Evolutionary conservation across 2,888 invertebrate genomes (phyloP).

Genomic region (Eupithecia centaureata): DNA sequence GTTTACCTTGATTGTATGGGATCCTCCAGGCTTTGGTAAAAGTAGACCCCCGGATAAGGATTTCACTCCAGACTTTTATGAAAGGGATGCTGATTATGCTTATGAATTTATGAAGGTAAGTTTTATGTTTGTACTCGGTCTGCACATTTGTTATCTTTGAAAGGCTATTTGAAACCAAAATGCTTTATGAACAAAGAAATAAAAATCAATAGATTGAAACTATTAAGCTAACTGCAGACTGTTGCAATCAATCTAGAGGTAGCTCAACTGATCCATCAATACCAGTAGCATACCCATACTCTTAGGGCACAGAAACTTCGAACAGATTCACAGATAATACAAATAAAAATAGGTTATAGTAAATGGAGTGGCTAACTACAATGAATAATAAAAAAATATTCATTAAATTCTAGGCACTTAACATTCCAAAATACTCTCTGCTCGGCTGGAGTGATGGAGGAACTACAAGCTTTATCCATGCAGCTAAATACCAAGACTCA

Average conservation of each 20-base stretch:
- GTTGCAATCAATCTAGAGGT: no score
- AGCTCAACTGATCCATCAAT: no score
- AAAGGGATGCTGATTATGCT: slow-evolving; percentile 89
- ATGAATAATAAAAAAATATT: background rate
- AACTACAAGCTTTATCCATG: slow-evolving; percentile 89
- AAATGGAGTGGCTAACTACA: background rate
- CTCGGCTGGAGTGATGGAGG: slow-evolving; percentile 97
- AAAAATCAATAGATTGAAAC: no score
- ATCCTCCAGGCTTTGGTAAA: slow-evolving; percentile 94
- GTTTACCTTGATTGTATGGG: slow-evolving; percentile 89
- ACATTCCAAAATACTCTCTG: slow-evolving; percentile 88
- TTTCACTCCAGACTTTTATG: slow-evolving; percentile 88
- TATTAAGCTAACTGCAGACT: no score
- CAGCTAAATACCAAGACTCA: slow-evolving; percentile 86
- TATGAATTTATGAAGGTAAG: slow-evolving; percentile 87
- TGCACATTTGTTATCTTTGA: background rate
- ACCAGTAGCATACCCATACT: no score
- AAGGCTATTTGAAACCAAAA: background rate
- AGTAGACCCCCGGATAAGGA: slow-evolving; percentile 90
- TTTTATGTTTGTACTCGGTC: background rate
- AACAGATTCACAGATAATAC: no score
- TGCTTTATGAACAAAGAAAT: no score
- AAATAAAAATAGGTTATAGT: background rate
- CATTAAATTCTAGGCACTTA: slow-evolving; percentile 78
- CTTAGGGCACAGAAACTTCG: no score